Evolutionary conservation across 2,113 vertebrate genomes (phyloP).

Genomic region (Catharus minimus): DNA sequence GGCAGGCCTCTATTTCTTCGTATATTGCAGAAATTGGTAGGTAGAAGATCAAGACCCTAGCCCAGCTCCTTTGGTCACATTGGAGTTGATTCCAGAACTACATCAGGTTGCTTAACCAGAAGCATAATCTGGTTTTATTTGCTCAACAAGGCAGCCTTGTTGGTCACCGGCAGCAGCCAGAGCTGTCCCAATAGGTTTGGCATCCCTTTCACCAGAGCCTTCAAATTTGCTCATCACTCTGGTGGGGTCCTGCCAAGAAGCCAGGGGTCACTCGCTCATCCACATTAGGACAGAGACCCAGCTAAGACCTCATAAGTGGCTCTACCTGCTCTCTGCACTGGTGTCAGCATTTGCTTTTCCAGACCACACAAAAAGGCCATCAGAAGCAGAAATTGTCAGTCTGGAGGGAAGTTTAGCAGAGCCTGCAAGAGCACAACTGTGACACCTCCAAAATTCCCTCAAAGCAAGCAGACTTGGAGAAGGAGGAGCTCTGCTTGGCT

Average conservation of each 20-base stretch:
- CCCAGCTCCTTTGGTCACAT: neutral
- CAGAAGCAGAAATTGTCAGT: neutral
- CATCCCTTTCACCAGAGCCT: neutral
- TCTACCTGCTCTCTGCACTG: neutral
- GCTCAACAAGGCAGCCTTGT: rapidly evolving
- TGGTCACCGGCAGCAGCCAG: neutral
- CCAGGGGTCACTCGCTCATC: rapidly evolving
- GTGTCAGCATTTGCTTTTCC: neutral
- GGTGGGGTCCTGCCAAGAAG: neutral
- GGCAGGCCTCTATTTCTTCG: neutral
- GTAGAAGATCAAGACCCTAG: neutral
- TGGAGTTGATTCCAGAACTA: neutral
- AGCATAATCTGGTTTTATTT: neutral
- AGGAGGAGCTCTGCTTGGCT: neutral
- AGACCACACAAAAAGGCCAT: neutral
- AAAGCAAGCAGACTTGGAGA: neutral
- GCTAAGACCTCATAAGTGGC: neutral
- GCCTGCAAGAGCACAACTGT: neutral
- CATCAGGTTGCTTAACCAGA: neutral
- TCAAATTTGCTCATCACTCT: neutral
- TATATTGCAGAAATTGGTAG: rapidly evolving
- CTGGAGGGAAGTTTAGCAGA: neutral
- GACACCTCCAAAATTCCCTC: neutral
- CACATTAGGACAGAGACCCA: neutral
- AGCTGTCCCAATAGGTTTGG: neutral